A percentile compares a stretch with the other conserved stretches of the same genome.
Conservation (phyloP, 2,797 vertebrate genomes). For the Girardinus metallicus region DNA sequence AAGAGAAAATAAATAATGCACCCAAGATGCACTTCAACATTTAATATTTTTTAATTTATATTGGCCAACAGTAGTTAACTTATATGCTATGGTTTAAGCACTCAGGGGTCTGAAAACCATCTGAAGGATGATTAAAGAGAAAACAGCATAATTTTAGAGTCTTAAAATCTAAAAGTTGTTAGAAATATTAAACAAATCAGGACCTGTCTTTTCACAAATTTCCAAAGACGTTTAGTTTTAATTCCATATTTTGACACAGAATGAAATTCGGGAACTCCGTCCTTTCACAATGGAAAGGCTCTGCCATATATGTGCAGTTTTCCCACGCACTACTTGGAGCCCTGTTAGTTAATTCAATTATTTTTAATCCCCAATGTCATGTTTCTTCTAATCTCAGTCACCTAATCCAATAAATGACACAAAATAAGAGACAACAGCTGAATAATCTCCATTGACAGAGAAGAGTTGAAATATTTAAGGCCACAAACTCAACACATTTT, state of each 20-base stretch:
- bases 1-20: background rate
- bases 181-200: background rate
- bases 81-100: background rate
- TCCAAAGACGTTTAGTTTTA: background rate
- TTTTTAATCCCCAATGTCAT: background rate
- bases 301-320: background rate
- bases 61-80: background rate
- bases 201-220: background rate
- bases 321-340: too few relatives aligned
- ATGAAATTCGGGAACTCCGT: background rate
- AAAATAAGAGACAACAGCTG: background rate
- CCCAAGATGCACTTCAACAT: background rate
- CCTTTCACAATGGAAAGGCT: background rate
- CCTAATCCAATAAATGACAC: background rate
- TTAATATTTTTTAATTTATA: background rate
- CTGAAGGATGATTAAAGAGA: background rate
- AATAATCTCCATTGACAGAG: background rate
- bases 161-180: background rate
- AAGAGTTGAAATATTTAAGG: background rate
- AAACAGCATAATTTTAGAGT: background rate
- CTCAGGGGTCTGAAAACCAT: background rate
- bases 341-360: background rate
- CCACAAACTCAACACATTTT: background rate
- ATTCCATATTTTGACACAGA: background rate
- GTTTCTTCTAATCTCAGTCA: background rate